Conservation (phyloP, 2,888 invertebrate genomes). For the Pollenia angustigena region DNA sequence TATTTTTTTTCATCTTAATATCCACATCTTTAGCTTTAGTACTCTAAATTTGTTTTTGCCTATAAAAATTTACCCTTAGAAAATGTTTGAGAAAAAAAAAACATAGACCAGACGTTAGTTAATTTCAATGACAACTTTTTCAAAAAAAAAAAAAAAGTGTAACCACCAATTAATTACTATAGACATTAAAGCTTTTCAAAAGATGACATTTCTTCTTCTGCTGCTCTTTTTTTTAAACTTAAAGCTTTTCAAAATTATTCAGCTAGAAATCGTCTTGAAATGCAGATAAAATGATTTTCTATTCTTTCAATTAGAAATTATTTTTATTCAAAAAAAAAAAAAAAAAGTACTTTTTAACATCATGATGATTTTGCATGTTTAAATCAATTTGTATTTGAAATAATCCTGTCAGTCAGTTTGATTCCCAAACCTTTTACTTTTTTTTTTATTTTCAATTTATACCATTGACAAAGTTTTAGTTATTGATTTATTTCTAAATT, state of each 20-base stretch:
- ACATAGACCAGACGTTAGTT: conserved; percentile 69
- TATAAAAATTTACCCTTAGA: conserved; percentile 69
- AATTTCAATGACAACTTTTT: conserved; percentile 71
- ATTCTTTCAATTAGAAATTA: conserved; percentile 57
- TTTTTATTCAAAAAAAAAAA: conserved; percentile 39
- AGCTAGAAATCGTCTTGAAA: conserved; percentile 48
- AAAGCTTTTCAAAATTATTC: conserved; percentile 52
- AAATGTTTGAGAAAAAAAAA: conserved; percentile 7
- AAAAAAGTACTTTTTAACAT: conserved; percentile 26
- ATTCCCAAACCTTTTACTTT: conserved; percentile 43
- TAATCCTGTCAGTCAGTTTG: conserved; percentile 41
- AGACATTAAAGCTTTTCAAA: conserved; percentile 64
- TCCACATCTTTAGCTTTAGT: conserved; percentile 33
- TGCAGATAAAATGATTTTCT: conserved; percentile 48
- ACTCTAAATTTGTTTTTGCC: conserved; percentile 59
- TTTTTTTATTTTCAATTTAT: conserved; percentile 55
- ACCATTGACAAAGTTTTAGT: conserved; percentile 58
- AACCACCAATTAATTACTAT: conserved; percentile 72
- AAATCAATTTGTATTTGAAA: conserved; percentile 63
- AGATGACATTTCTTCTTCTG: conserved; percentile 56
- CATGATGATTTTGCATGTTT: conserved; percentile 67
- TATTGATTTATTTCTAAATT: conserved; percentile 70
- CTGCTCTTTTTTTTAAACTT: conserved; percentile 25
- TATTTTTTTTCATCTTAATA: conserved; percentile 15
- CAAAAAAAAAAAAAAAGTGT: conserved; percentile 40